These are phyloP conservation scores for Cecropterus lyciades DNA, from an alignment of 1,140 invertebrate species.

Conservation along the genomic window DNA sequence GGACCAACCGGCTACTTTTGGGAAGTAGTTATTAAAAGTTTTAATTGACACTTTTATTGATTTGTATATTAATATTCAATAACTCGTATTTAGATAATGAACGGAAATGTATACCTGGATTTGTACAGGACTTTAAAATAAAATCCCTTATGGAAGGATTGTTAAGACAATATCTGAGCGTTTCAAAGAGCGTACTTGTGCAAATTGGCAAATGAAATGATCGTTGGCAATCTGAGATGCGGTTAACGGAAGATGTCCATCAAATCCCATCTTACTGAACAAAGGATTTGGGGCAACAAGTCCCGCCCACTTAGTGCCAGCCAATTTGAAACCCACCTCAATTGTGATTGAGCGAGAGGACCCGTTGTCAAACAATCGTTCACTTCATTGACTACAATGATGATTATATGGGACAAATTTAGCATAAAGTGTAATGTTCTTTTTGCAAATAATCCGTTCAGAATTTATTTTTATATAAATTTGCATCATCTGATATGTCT, in stretches of 20 bases:
- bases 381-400: slow-evolving; percentile 34
- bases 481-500: neutral
- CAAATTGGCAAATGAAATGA: slow-evolving; percentile 5
- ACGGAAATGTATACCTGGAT: no score
- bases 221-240: slow-evolving; percentile 21
- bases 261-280: slow-evolving; percentile 50
- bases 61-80: no score
- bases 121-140: no score
- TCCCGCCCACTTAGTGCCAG: slow-evolving; percentile 44
- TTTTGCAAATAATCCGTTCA: neutral
- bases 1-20: no score
- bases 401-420: neutral
- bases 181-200: neutral
- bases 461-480: neutral
- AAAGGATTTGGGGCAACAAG: slow-evolving; percentile 59
- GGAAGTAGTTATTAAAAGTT: no score
- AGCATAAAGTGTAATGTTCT: neutral
- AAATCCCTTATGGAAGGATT: no score
- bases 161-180: no score
- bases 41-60: no score
- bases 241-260: slow-evolving; percentile 57
- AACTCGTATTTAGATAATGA: no score
- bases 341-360: slow-evolving; percentile 15
- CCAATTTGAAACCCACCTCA: slow-evolving; percentile 34
- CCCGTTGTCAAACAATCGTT: slow-evolving; percentile 21